A percentile compares a stretch with the other conserved stretches of the same genome.
phyloP scores from a whole-genome alignment of 2,888 invertebrate genomes.

The Spodoptera picta region DNA sequence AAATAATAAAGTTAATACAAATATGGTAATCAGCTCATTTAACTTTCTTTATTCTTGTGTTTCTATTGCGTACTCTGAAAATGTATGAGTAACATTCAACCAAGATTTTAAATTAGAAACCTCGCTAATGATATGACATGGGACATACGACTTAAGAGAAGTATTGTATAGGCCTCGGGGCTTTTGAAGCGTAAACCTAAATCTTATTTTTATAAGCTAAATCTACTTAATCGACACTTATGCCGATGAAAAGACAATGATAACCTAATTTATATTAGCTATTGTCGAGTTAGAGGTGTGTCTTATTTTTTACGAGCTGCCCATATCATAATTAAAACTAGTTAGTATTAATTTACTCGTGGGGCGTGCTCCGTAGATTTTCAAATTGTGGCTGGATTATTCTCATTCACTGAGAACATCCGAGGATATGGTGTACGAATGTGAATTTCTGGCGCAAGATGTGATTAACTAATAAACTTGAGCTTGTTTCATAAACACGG shows the following conservation, averaged over 20 bases:
- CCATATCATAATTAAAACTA: slow-evolving; percentile 7
- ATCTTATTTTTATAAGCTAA: neutral
- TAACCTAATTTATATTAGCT: too few relatives aligned
- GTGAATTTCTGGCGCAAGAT: slow-evolving; percentile 49
- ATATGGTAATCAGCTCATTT: slow-evolving; percentile 48
- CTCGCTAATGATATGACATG: slow-evolving; percentile 12
- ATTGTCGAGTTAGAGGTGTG: too few relatives aligned
- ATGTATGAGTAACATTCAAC: slow-evolving; percentile 4
- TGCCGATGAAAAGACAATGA: too few relatives aligned
- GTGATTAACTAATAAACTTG: slow-evolving; percentile 79
- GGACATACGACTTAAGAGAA: neutral
- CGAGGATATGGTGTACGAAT: slow-evolving; percentile 41
- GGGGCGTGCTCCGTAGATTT: slow-evolving; percentile 12
- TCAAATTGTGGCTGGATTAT: slow-evolving; percentile 27
- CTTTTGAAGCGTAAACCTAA: neutral
- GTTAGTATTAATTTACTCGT: slow-evolving; percentile 13
- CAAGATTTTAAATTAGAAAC: slow-evolving; percentile 34
- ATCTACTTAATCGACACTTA: too few relatives aligned
- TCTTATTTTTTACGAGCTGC: neutral
- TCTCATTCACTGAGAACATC: slow-evolving; percentile 23
- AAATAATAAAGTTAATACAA: slow-evolving; percentile 44
- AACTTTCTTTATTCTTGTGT: slow-evolving; percentile 42
- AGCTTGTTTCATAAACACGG: slow-evolving; percentile 68
- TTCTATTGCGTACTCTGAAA: slow-evolving; percentile 12
- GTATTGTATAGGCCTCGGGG: neutral